phyloP scores from a whole-genome alignment of 2,113 vertebrate species.

The Psephotus haematonotus region DNA sequence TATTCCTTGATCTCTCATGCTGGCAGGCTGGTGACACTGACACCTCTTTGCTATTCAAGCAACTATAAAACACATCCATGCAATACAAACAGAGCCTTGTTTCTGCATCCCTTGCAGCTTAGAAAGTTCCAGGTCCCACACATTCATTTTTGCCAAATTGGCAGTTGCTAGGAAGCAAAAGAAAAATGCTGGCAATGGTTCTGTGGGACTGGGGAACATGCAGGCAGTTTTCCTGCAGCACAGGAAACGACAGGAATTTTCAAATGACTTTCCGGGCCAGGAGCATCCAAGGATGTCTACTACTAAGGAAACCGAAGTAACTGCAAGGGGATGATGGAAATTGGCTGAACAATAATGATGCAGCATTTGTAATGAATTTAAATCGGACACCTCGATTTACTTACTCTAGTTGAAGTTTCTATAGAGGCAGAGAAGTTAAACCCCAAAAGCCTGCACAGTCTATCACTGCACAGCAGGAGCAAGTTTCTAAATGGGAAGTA shows the following conservation, averaged over 20 bases:
- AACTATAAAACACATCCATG: conserved; percentile 32
- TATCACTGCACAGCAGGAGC: neutral
- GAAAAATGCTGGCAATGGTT: conserved; percentile 63
- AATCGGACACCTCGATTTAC: neutral
- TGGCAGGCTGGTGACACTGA: conserved; percentile 51
- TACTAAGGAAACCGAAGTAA: conserved; percentile 1
- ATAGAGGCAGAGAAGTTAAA: neutral
- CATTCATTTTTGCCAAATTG: conserved; percentile 58
- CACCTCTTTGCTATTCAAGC: conserved; percentile 50
- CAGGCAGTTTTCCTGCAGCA: conserved; percentile 32
- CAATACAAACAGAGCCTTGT: conserved; percentile 55
- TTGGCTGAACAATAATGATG: neutral
- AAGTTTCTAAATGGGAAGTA: neutral
- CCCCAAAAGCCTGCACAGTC: neutral
- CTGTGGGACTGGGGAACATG: conserved; percentile 16
- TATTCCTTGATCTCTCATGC: conserved; percentile 52
- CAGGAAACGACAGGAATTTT: conserved; percentile 44
- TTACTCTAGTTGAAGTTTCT: neutral
- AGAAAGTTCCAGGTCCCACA: conserved; percentile 57
- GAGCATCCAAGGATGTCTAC: neutral
- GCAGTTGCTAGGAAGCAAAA: conserved; percentile 59
- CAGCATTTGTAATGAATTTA: neutral
- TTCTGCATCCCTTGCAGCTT: conserved; percentile 54
- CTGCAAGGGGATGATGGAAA: neutral
- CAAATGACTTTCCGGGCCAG: conserved; percentile 13